phyloP scores from a whole-genome alignment of 2,113 vertebrate species.

The Antigone vipio region DNA sequence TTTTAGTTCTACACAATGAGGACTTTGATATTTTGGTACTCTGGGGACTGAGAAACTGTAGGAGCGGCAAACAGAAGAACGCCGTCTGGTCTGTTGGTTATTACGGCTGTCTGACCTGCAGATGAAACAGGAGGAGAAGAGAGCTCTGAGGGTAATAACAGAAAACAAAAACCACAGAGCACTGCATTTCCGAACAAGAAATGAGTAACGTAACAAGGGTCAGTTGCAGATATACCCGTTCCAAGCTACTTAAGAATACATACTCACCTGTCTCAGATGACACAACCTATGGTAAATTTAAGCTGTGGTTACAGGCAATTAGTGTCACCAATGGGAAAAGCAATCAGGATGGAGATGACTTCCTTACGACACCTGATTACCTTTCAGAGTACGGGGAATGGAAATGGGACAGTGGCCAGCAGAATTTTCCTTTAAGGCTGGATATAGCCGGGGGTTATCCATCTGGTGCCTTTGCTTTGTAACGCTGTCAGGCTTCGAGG shows the following conservation, averaged over 20 bases:
- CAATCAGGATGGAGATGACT: not conserved
- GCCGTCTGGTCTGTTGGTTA: not conserved
- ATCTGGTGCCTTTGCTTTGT: not conserved
- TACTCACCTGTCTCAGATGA: not conserved
- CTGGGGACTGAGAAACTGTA: not conserved
- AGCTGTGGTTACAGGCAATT: not conserved
- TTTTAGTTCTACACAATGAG: not conserved
- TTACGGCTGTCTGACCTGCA: not conserved
- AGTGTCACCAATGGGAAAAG: not conserved
- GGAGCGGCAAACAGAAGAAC: not conserved
- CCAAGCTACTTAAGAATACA: not conserved
- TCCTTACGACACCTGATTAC: not conserved
- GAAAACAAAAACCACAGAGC: not conserved
- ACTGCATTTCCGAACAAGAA: not conserved
- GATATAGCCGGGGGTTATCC: not conserved
- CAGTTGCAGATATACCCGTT: not conserved
- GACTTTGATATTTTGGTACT: not conserved
- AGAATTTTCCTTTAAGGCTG: not conserved
- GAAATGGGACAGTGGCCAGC: not conserved
- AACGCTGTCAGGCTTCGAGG: not conserved
- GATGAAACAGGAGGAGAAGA: not conserved
- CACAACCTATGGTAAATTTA: not conserved
- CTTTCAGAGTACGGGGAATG: not conserved
- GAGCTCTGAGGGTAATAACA: not conserved
- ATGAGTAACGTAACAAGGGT: not conserved